phyloP scores from a whole-genome alignment of 2,888 invertebrate genomes.

The Morpho deidamia region DNA sequence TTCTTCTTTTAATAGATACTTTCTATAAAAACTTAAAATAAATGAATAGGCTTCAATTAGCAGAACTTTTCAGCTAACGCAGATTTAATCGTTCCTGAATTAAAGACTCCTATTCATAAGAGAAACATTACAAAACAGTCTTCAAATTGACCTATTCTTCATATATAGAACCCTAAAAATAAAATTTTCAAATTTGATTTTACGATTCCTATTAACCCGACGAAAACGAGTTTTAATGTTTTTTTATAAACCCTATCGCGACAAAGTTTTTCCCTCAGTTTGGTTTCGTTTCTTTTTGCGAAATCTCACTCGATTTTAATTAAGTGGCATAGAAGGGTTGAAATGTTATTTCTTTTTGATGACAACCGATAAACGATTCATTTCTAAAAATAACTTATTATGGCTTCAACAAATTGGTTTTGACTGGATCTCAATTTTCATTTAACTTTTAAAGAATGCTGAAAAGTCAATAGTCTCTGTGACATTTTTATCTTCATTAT shows the following conservation, averaged over 20 bases:
- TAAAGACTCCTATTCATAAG: too few species aligned
- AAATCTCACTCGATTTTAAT: constrained; percentile 54
- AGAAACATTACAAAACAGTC: too few species aligned
- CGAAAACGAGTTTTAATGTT: constrained; percentile 18
- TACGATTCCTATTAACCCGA: constrained; percentile 11
- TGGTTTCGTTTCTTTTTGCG: constrained; percentile 33
- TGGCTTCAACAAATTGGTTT: constrained; percentile 42
- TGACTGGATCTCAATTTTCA: constrained; percentile 45
- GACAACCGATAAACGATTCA: constrained; percentile 71
- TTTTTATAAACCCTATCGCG: constrained; percentile 33
- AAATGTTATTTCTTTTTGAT: constrained; percentile 70
- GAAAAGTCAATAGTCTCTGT: constrained; percentile 1
- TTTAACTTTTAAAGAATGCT: constrained; percentile 31
- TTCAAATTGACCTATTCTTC: background rate
- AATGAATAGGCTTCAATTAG: too few species aligned
- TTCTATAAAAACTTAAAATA: too few species aligned
- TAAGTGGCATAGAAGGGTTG: constrained; percentile 61
- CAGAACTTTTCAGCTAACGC: too few species aligned
- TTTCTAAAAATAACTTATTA: constrained; percentile 49
- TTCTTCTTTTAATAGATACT: too few species aligned
- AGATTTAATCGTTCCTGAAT: too few species aligned
- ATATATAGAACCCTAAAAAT: constrained; percentile 1
- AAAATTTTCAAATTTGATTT: constrained; percentile 11
- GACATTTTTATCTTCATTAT: background rate
- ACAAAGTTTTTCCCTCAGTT: constrained; percentile 20